These are phyloP conservation scores for Colossoma macropomum DNA, from an alignment of 2,113 vertebrate genomes.

Conservation along the genomic window DNA sequence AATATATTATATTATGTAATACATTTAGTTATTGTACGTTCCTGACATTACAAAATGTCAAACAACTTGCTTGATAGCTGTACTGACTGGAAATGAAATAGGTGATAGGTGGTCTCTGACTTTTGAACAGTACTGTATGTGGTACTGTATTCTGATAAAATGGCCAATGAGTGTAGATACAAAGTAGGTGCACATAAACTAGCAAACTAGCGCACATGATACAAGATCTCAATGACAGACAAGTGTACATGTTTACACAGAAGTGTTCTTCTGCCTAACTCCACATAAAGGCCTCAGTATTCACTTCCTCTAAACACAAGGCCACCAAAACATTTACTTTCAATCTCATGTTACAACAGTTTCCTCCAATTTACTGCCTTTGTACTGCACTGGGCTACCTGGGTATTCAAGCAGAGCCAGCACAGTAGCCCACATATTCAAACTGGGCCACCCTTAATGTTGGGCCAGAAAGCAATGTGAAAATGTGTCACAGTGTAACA, in stretches of 20 bases:
- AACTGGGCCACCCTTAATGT: constrained; percentile 26
- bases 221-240: background rate
- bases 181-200: no score
- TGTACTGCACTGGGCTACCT: background rate
- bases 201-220: background rate
- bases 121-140: no score
- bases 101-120: no score
- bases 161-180: no score
- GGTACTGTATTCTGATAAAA: no score
- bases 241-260: background rate
- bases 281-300: background rate
- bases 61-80: no score
- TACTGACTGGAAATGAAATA: no score
- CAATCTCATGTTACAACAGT: background rate
- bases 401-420: background rate
- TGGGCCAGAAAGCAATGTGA: constrained; percentile 5
- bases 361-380: background rate
- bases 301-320: background rate
- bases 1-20: no score
- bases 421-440: constrained; percentile 28
- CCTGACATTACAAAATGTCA: no score
- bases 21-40: no score
- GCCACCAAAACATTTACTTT: constrained; percentile 5
- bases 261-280: background rate
- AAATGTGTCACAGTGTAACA: constrained; percentile 33